Evolutionary conservation across 2,888 invertebrate species (phyloP), one percentile per base, ranked within the genome.

Genomic region (Pyrochroa serraticornis): DNA sequence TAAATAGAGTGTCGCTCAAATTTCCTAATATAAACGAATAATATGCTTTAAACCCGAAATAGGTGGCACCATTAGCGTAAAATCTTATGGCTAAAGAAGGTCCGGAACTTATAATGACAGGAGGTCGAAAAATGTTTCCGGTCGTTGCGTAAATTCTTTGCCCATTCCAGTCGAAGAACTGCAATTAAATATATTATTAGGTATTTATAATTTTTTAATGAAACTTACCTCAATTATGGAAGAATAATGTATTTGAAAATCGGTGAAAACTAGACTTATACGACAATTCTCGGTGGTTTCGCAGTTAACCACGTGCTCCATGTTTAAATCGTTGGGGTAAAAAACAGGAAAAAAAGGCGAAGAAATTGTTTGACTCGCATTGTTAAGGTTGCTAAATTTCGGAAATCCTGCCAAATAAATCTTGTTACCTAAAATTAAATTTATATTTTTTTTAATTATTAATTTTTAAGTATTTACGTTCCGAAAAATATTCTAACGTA

Each of bases 101-200:
- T 0, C 88, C 88, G 12, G 83, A 82, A 63, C 86, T 87, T 6
- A 86, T 79, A 31, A 89, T 83, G 10, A 87, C 83, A 1, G 88
- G 87, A 0, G 90, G 90, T 5, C 89, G 83, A 73, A 89, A 89
- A 63, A 84, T 80, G 42, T 84, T 83, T 0, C 89, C 89, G 54
- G 85, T 86, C 60, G 84, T 85, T 1, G 87, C 85, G 64, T 86
- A 85, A 65, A 88, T 74, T 66, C 87, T 82, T 75, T 86, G 84
- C 1, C 86, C 86, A 69, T 87, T 87, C 77, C 83, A 86, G 72
- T 89, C 88, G 67, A 86, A 88, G 71, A 89, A 85, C 86, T 87
- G 56, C 14, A 72, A 56, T 36, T 46, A 30, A 8, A 9, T n/a
- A 3, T n/a, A 14, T 48, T 6, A 22, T 53, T 33, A 9, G 10